phyloP scores from a whole-genome alignment of 1,140 invertebrate genomes.

The Cotesia vestalis region DNA sequence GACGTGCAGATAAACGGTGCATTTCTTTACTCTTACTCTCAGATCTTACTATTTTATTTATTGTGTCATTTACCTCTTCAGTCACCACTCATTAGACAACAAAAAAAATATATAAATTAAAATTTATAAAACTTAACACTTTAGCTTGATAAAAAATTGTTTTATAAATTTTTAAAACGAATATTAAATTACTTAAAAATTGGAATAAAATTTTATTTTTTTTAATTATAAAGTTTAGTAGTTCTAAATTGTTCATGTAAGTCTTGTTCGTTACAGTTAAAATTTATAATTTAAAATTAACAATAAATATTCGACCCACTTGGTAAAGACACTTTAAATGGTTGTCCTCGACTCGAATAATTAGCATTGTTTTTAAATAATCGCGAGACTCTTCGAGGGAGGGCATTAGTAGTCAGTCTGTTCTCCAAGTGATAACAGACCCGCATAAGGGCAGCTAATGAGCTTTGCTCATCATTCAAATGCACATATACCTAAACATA shows the following conservation, averaged over 20 bases:
- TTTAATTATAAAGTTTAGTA: no score
- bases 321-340: not conserved
- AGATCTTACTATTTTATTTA: not conserved
- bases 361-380: slow-evolving; percentile 31
- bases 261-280: no score
- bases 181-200: no score
- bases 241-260: no score
- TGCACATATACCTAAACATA: no score
- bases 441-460: slow-evolving; percentile 25
- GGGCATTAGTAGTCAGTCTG: slow-evolving; percentile 8
- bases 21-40: slow-evolving; percentile 19
- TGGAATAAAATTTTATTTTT: no score
- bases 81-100: no score
- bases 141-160: no score
- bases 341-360: slow-evolving; percentile 29
- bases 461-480: not conserved
- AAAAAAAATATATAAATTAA: no score
- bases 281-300: not conserved
- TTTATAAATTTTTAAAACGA: no score
- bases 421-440: slow-evolving; percentile 18
- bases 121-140: no score
- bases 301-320: not conserved
- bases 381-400: slow-evolving; percentile 26
- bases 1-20: slow-evolving; percentile 61
- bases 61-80: not conserved